Base-by-base conservation (phyloP, 2,888 invertebrate genomes). In the Hesperia comma region DNA sequence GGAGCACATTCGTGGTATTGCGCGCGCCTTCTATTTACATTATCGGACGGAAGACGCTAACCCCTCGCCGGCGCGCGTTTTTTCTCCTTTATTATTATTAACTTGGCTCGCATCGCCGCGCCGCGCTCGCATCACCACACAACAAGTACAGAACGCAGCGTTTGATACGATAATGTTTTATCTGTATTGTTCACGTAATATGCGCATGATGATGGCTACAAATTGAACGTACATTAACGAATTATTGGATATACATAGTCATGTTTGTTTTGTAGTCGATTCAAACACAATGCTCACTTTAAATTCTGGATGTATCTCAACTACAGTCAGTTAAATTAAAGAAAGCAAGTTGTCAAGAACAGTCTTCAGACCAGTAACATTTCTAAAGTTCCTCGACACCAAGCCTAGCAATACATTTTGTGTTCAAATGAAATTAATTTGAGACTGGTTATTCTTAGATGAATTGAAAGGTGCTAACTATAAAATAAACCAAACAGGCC, bases 31-130 rank as follows among this genome's bases (percentile, higher is more conserved):
- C 83, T 87, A 88, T 88, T 87, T 88, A 84, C 87, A 86, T 79
- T 82, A 82, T 79, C 74, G 77, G 77, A 78, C 77, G 82, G 82
- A 84, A 87, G 85, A 85, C 82, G 84, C 84, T 87, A 86, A 90
- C 91, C 91, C 90, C 90, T 91, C 90, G 80, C 74, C 73, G 82
- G 75, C 79, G 81, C 75, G 78, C 74, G 87, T 90, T 90, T 92
- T 91, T 89, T 89, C 87, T 87, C 83, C 82, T 86, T 87, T 88
- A 90, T 90, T 92, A 90, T 90, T 90, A 91, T 88, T 88, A 90
- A 85, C 84, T 86, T 85, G 83, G 85, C 83, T 76, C 79, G 72
- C 67, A 58, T 54, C 68, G 70, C 70, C 70, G 75, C 79, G 73
- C 76, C 76, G 75, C 74, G 74, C 51, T 57, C 64, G 58, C 58